Base-by-base conservation (phyloP, 92 coral and sea anemone genomes). In the Galaxea fascicularis region DNA sequence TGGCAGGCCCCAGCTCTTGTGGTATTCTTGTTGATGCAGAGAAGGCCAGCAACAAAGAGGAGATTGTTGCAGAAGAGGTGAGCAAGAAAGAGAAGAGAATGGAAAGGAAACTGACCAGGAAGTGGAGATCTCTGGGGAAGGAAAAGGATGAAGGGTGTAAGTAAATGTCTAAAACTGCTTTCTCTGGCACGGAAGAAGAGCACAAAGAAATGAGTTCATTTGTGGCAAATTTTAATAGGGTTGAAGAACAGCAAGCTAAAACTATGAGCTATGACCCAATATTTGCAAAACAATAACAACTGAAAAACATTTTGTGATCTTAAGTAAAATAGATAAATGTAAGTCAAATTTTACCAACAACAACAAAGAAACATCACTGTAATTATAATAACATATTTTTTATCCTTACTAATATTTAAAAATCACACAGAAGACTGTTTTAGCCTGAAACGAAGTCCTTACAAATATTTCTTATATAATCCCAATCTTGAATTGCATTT, bases 1-100 rank as follows among this genome's bases (percentile, higher is more conserved):
- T 59, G 41, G 79, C 80, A n/a, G 82, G 82, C 64, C 64, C 82
- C 73, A 78, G 73, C 58, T 75, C 80, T 75, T n/a, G 80, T 75
- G 63, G 20, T 63, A 35, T 1, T 52, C 53, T 56, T 24, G 57
- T 62, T 35, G 72, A 25, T 18, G 77, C 76, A 75, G 45, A 13
- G 21, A 24, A 72, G 6, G 84, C 56, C 39, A 28, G 12, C 85
- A 78, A 77, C 29, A 63, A 54, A 60, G 69, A 26, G 65, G 53
- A 82, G 74, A 58, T 25, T 8, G 70, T 28, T 21, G 57, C 45
- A 18, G 87, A 16, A 14, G 18, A 62, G n/a, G 67, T 53, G 35
- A 39, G 52, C 70, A 73, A 53, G n/a, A 29, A 71, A 46, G 64
- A 9, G 76, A 53, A 46, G 15, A 71, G 76, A 47, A 25, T 27